Evolutionary conservation across 2,888 invertebrate genomes (phyloP).

Genomic region (Hydraecia micacea): DNA sequence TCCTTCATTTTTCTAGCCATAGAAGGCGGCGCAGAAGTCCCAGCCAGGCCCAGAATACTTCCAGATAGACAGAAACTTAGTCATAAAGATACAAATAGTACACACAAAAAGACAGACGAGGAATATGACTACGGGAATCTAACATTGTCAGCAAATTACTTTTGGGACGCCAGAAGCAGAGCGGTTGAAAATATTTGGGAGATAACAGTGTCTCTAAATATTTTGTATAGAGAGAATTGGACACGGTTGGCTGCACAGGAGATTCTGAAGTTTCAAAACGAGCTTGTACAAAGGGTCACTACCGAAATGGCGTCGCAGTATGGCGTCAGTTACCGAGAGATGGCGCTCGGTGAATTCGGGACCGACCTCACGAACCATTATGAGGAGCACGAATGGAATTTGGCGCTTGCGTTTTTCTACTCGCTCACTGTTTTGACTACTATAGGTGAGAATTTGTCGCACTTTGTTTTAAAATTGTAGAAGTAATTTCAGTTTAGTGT

Average conservation of each 20-base stretch:
- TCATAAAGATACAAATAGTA: conserved; percentile 86
- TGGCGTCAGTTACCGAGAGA: conserved; percentile 88
- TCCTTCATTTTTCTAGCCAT: conserved; percentile 96
- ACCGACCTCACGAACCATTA: conserved; percentile 85
- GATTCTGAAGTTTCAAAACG: conserved; percentile 95
- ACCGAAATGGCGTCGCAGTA: conserved; percentile 93
- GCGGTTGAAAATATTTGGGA: conserved; percentile 98
- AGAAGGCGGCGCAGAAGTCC: conserved; percentile 92
- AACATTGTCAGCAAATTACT: conserved; percentile 86
- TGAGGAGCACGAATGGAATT: conserved; percentile 95
- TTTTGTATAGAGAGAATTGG: conserved; percentile 97
- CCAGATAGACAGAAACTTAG: conserved; percentile 88
- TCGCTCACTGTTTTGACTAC: conserved; percentile 98
- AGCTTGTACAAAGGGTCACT: conserved; percentile 94
- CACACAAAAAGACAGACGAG: conserved; percentile 84
- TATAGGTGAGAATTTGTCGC: conserved; percentile 92
- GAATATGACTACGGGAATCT: conserved; percentile 84
- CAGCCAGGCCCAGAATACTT: conserved; percentile 86
- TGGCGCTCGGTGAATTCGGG: conserved; percentile 88
- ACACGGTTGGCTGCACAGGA: conserved; percentile 94
- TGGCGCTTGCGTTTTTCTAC: conserved; percentile 97
- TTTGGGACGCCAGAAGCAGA: conserved; percentile 87
- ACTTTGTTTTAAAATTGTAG: conserved; percentile 48
- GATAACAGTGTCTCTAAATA: conserved; percentile 96
- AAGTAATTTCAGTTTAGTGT: conserved; percentile 23